These are phyloP conservation scores for Spatulosminthurus flaviceps DNA, from an alignment of 2,888 invertebrate genomes.

Conservation along the genomic window DNA sequence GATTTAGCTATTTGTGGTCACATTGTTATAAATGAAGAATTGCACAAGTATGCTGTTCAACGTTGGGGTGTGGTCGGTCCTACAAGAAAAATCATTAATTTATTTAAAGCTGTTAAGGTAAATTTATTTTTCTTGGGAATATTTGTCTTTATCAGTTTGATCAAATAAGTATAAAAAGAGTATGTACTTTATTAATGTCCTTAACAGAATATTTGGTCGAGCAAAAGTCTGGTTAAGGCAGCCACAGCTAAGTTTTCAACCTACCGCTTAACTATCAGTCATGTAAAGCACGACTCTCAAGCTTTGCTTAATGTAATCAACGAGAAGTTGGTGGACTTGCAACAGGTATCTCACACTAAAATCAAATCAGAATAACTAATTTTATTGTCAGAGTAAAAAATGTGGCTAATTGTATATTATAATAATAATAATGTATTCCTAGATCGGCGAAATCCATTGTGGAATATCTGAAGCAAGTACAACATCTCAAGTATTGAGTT, in stretches of 20 bases:
- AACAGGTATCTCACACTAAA: too few relatives aligned
- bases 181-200: too few relatives aligned
- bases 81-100: constrained; percentile 62
- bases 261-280: constrained; percentile 18
- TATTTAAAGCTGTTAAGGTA: constrained; percentile 63
- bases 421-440: not conserved
- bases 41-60: constrained; percentile 68
- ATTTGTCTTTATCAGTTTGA: not conserved
- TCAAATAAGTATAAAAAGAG: not conserved
- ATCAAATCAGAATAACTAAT: too few relatives aligned
- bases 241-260: constrained; percentile 27
- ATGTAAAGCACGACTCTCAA: constrained; percentile 30
- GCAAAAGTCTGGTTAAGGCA: not conserved
- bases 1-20: constrained; percentile 75
- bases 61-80: constrained; percentile 67
- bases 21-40: constrained; percentile 70
- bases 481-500: constrained; percentile 60
- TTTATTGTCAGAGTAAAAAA: too few relatives aligned
- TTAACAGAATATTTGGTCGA: not conserved
- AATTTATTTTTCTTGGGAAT: not conserved
- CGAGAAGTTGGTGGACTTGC: constrained; percentile 51
- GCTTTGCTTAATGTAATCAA: constrained; percentile 55
- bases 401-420: not conserved
- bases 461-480: constrained; percentile 67
- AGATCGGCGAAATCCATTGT: constrained; percentile 67